Evolutionary conservation across 2,113 vertebrate species (phyloP).

Genomic region (Gulo gulo): DNA sequence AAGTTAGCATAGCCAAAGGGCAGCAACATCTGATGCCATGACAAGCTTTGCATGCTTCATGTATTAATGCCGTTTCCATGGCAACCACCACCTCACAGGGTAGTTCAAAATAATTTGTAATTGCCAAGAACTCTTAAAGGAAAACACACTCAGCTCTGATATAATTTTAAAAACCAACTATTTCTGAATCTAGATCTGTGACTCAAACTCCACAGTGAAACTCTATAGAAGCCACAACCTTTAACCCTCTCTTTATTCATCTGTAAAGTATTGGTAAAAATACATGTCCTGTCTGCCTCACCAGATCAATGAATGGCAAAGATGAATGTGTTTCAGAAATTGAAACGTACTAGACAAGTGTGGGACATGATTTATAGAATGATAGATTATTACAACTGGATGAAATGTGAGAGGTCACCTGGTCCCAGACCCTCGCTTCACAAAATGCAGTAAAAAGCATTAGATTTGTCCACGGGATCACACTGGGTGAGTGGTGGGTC

Average conservation of each 20-base stretch:
- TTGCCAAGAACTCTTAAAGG: slow-evolving; percentile 67
- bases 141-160: slow-evolving; percentile 49
- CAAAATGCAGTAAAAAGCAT: neutral
- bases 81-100: slow-evolving; percentile 76
- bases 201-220: neutral
- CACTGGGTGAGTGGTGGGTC: neutral
- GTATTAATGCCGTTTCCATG: slow-evolving; percentile 83
- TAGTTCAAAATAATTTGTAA: slow-evolving; percentile 78
- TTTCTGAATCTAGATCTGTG: neutral
- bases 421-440: neutral
- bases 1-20: slow-evolving; percentile 70
- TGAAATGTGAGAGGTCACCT: neutral
- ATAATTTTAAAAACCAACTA: slow-evolving; percentile 16
- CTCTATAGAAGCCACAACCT: neutral
- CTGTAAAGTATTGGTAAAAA: neutral
- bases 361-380: neutral
- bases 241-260: neutral
- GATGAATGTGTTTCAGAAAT: neutral
- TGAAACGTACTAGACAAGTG: neutral
- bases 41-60: slow-evolving; percentile 63
- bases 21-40: slow-evolving; percentile 64
- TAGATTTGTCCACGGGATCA: neutral
- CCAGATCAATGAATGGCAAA: neutral
- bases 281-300: neutral
- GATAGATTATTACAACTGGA: neutral